Conservation (phyloP, 2,113 vertebrate genomes). For the Columba janthina region DNA sequence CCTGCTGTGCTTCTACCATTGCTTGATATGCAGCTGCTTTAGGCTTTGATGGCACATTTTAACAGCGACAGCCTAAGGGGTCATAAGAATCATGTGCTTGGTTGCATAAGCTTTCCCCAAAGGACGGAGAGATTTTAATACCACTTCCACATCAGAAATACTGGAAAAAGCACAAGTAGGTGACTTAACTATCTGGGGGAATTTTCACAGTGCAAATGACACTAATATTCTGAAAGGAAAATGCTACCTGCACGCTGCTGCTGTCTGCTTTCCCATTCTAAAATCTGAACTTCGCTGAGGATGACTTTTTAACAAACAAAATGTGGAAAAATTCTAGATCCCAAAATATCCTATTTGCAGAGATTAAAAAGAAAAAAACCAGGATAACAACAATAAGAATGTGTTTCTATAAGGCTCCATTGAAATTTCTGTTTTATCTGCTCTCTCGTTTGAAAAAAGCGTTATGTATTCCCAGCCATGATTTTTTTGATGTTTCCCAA, state of each 20-base stretch:
- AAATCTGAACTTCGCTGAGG: background rate
- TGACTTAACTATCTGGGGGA: background rate
- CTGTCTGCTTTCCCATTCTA: background rate
- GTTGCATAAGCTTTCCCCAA: background rate
- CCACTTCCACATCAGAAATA: background rate
- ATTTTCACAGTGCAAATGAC: background rate
- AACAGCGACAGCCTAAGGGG: background rate
- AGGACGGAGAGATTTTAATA: background rate
- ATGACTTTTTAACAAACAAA: background rate
- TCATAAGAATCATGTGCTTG: background rate
- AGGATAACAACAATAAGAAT: background rate
- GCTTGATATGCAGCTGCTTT: background rate
- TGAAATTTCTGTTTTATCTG: conserved; percentile 9
- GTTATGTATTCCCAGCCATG: background rate
- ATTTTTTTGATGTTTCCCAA: conserved; percentile 38
- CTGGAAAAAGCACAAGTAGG: background rate
- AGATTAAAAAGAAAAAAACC: background rate
- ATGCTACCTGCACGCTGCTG: background rate
- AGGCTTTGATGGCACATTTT: background rate
- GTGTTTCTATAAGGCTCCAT: background rate
- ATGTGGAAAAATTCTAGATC: background rate
- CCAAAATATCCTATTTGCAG: background rate
- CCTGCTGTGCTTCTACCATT: background rate
- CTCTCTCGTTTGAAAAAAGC: background rate
- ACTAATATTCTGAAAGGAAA: background rate